phyloP scores from a whole-genome alignment of 1,140 invertebrate species.

The Pseudomyrmex pallidus region DNA sequence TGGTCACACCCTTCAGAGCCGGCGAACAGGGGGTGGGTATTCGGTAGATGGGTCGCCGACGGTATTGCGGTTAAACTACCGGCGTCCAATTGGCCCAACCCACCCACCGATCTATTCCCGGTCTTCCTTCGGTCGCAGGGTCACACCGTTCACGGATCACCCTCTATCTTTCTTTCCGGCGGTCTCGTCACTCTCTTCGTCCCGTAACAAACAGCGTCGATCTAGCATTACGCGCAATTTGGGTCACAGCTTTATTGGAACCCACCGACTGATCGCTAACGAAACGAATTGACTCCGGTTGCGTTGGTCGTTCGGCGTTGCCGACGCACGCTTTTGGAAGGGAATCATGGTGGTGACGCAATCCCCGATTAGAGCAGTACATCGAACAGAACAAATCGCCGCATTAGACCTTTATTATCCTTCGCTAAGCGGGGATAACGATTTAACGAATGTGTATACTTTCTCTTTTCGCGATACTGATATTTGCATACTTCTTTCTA shows the following conservation, averaged over 20 bases:
- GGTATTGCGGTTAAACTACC: slow-evolving; percentile 65
- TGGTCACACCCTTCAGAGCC: slow-evolving; percentile 52
- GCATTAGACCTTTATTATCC: not conserved
- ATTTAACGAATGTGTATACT: not conserved
- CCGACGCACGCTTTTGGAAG: slow-evolving; percentile 32
- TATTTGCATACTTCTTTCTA: not conserved
- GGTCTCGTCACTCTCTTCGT: slow-evolving; percentile 39
- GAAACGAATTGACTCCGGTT: slow-evolving; percentile 68
- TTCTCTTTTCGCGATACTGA: not conserved
- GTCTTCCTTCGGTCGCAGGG: slow-evolving; percentile 6
- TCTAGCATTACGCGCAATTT: slow-evolving; percentile 76
- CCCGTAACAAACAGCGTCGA: slow-evolving; percentile 64
- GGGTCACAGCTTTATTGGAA: slow-evolving; percentile 78
- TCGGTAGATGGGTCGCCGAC: slow-evolving; percentile 64
- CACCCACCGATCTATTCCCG: slow-evolving; percentile 45
- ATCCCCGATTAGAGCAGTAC: slow-evolving; percentile 56
- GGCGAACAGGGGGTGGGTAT: slow-evolving; percentile 48
- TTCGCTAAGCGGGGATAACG: not conserved
- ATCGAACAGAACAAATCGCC: slow-evolving; percentile 38
- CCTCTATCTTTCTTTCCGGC: slow-evolving; percentile 48
- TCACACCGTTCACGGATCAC: not conserved
- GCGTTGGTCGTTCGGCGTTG: slow-evolving; percentile 45
- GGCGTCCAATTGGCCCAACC: slow-evolving; percentile 72
- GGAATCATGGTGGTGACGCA: slow-evolving; percentile 57
- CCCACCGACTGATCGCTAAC: slow-evolving; percentile 66